A percentile compares a stretch with the other conserved stretches of the same genome.
Evolutionary conservation across 2,888 invertebrate species (phyloP).

Genomic region (Drosophila peninsularis): DNA sequence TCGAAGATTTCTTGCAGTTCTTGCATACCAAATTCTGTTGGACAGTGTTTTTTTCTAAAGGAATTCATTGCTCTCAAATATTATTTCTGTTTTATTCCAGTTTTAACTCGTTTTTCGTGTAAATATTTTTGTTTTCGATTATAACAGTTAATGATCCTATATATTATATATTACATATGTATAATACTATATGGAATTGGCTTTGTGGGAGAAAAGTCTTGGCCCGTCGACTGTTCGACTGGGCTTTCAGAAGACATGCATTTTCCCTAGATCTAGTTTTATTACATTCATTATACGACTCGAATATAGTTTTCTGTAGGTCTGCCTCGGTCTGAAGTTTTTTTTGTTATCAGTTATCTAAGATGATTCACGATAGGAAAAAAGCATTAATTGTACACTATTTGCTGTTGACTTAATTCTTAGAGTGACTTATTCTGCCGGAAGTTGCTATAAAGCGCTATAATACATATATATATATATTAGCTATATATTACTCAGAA

Average conservation of each 20-base stretch:
- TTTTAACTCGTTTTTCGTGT: neutral
- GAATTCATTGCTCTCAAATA: neutral
- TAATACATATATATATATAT: neutral
- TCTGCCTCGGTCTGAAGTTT: neutral
- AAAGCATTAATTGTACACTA: neutral
- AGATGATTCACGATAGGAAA: neutral
- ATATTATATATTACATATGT: too few species aligned
- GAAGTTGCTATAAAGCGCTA: neutral
- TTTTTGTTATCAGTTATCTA: neutral
- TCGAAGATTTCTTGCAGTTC: neutral
- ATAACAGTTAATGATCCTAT: too few species aligned
- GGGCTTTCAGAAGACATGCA: too few species aligned
- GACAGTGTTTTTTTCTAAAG: neutral
- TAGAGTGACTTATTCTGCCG: neutral
- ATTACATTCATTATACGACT: neutral
- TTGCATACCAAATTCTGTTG: neutral
- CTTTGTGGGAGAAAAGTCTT: too few species aligned
- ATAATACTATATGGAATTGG: too few species aligned
- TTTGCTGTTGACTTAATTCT: slow-evolving; percentile 4
- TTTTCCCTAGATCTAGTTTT: too few species aligned
- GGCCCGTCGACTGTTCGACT: too few species aligned
- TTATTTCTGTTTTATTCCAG: neutral
- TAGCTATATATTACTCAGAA: neutral
- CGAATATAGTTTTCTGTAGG: neutral
- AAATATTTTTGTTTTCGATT: slow-evolving; percentile 1